Evolutionary conservation across 1,140 invertebrate genomes (phyloP).

Genomic region (Trichonephila clavata): DNA sequence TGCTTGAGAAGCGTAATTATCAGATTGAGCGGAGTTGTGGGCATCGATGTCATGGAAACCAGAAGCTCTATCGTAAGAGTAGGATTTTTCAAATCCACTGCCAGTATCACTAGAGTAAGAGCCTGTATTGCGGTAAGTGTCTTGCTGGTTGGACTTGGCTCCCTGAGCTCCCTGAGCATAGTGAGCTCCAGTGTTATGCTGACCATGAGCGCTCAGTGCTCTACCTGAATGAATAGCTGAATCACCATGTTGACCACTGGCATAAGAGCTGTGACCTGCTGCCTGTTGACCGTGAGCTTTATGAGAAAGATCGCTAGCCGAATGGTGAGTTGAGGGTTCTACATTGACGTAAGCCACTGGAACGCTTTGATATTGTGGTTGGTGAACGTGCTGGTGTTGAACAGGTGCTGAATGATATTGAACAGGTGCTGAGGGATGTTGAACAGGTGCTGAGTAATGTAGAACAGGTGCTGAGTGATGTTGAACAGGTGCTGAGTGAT

Average conservation of each 20-base stretch:
- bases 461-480: slow-evolving; percentile 38
- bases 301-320: not conserved
- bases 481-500: slow-evolving; percentile 30
- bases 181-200: slow-evolving; percentile 32
- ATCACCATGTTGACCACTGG: not conserved
- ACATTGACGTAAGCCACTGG: slow-evolving; percentile 34
- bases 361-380: slow-evolving; percentile 28
- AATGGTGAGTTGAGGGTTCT: not conserved
- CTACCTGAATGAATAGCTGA: not conserved
- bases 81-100: slow-evolving; percentile 72
- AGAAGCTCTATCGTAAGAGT: slow-evolving; percentile 61
- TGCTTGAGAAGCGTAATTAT: not conserved
- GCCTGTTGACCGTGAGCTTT: slow-evolving; percentile 41
- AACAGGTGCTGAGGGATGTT: too few relatives aligned
- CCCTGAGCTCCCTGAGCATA: slow-evolving; percentile 2
- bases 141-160: not conserved
- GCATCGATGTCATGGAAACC: slow-evolving; percentile 66
- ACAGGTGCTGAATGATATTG: slow-evolving; percentile 39
- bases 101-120: slow-evolving; percentile 72
- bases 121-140: slow-evolving; percentile 43
- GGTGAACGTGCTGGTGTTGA: not conserved
- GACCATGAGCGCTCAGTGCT: not conserved
- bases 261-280: not conserved
- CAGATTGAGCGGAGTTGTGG: not conserved
- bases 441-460: too few relatives aligned